Percentiles rank a stretch among this genome's conserved stretches.
phyloP scores from a whole-genome alignment of 2,797 vertebrate species.

The Darevskia nairensis region DNA sequence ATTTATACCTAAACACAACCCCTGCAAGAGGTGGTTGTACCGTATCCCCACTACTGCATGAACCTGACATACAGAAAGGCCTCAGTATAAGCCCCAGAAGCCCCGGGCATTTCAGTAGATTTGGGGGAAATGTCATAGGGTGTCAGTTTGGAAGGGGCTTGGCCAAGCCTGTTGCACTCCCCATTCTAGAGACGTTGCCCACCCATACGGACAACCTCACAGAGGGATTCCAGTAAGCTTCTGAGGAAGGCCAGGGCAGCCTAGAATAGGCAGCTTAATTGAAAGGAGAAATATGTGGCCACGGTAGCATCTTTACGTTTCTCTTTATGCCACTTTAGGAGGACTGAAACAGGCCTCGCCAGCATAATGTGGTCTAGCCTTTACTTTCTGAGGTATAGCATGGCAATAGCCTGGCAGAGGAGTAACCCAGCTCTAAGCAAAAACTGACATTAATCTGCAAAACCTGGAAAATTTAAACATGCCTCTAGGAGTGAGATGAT shows the following conservation, averaged over 20 bases:
- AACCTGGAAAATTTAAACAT: constrained; percentile 31
- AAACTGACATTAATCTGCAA: constrained; percentile 1
- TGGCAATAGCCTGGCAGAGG: not conserved
- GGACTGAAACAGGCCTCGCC: constrained; percentile 18
- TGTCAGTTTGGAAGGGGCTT: too few relatives aligned
- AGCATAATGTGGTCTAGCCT: not conserved
- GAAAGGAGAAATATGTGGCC: not conserved
- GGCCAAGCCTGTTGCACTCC: too few relatives aligned
- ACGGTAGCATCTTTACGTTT: not conserved
- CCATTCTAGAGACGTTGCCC: not conserved
- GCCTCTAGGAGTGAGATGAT: not conserved
- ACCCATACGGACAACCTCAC: too few relatives aligned
- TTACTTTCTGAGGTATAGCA: not conserved
- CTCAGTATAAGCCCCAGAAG: not conserved
- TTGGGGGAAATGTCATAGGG: not conserved
- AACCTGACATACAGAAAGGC: not conserved
- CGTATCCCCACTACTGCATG: not conserved
- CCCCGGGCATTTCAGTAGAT: not conserved
- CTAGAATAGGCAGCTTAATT: not conserved
- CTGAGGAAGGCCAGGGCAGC: not conserved
- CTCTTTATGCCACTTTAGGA: constrained; percentile 5
- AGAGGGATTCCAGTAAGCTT: too few relatives aligned
- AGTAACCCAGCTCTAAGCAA: not conserved
- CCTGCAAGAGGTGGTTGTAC: not conserved
- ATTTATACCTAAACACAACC: not conserved